phyloP scores from a whole-genome alignment of 2,797 vertebrate genomes.

The Lepilemur ruficaudatus region DNA sequence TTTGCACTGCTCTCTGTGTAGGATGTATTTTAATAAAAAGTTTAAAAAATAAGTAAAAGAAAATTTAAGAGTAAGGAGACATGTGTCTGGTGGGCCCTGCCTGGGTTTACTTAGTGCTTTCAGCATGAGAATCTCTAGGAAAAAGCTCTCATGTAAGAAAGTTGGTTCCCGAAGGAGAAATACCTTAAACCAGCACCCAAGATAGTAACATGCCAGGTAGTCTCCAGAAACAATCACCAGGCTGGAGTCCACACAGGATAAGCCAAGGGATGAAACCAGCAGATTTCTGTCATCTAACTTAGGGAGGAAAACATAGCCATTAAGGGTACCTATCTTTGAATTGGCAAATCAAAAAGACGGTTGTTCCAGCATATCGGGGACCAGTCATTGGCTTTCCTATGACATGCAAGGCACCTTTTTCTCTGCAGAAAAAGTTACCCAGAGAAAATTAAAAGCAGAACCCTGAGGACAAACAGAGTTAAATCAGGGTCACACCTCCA shows the following conservation, averaged over 20 bases:
- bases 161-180: background rate
- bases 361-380: background rate
- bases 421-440: background rate
- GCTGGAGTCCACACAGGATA: background rate
- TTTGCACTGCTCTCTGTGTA: background rate
- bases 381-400: background rate
- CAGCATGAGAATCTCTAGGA: background rate
- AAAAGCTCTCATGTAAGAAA: background rate
- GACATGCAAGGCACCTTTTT: background rate
- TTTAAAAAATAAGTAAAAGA: background rate
- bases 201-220: background rate
- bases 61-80: background rate
- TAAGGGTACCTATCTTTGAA: background rate
- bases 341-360: background rate
- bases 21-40: background rate
- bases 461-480: background rate
- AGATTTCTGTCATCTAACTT: background rate
- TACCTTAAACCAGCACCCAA: background rate
- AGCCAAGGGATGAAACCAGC: background rate
- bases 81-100: background rate
- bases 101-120: background rate
- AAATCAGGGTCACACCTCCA: background rate
- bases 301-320: background rate
- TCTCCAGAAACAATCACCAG: background rate
- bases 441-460: constrained; percentile 3